Evolutionary conservation across 2,888 invertebrate genomes (phyloP).

Genomic region (Spatulosminthurus flaviceps): DNA sequence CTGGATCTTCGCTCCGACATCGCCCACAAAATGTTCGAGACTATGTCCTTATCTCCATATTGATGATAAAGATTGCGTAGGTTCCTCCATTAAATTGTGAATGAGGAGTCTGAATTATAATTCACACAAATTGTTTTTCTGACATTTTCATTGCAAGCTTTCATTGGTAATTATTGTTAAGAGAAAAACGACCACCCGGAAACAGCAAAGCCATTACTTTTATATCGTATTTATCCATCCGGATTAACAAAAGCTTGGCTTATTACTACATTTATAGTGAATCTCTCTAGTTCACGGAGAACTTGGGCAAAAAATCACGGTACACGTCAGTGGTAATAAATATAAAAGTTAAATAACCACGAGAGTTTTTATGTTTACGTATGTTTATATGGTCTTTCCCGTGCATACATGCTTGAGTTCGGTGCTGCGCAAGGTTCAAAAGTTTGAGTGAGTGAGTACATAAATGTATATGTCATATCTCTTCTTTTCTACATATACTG

Average conservation of each 20-base stretch:
- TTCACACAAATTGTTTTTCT: conserved; percentile 43
- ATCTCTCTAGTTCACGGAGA: background rate
- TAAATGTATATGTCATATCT: too few species aligned
- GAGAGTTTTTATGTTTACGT: too few species aligned
- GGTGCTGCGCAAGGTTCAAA: background rate
- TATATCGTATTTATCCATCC: conserved; percentile 39
- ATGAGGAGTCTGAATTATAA: conserved; percentile 28
- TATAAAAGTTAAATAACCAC: background rate
- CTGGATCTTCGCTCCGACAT: background rate
- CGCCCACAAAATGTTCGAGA: background rate
- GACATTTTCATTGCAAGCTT: conserved; percentile 45
- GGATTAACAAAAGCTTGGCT: conserved; percentile 25
- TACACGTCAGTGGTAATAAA: background rate
- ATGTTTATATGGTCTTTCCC: too few species aligned
- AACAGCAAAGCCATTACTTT: conserved; percentile 39
- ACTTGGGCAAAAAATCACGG: background rate
- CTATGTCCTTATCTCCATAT: background rate
- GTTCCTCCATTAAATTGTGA: conserved; percentile 11
- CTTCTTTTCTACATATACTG: too few species aligned
- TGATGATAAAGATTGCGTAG: conserved; percentile 10
- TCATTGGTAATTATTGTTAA: conserved; percentile 31
- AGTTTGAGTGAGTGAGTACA: background rate
- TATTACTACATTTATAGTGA: background rate
- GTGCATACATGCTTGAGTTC: background rate
- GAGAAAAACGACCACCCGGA: conserved; percentile 42